Base-by-base conservation (phyloP, 1,140 invertebrate genomes). In the Rhopalosiphum maidis region DNA sequence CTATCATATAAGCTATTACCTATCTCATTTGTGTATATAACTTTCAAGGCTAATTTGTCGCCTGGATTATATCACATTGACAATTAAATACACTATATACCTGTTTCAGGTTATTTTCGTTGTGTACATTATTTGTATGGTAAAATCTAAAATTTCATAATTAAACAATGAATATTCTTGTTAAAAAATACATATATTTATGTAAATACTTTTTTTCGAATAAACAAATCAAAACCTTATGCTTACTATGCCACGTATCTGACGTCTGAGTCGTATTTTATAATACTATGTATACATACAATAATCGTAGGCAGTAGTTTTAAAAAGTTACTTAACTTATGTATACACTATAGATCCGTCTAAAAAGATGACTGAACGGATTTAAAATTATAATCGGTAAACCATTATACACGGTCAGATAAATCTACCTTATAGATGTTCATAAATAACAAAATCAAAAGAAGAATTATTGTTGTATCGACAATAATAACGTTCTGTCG, bases 371-470 rank as follows among this genome's bases (percentile, higher is more conserved):
- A 41, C 87, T 25, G 48, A 54, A 89, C n/a, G 88, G 89, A 60
- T 90, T 90, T 60, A 68, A 90, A 68, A 90, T 90, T 90, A 68
- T 68, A 90, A 90, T 90, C 89, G 11, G 54, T 90, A 90, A 60
- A 90, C 35, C 37, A 90, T 90, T 60, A 48, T 87, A 60, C 30
- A 60, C 54, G 54, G 51, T 41, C 54, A 68, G 9, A 90, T 88
- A 43, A 43, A 25, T 68, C 55, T 68, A 55, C 0, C 25, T 68
- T n/a, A n/a, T n/a, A 9, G 54, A 37, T 60, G 51, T 6, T 37
- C 43, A 90, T 60, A 90, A 60, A 90, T 90, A 46, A 89, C 21
- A 55, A 89, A 90, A 43, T 43, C 41, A 90, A 25, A 90, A 68
- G 25, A 68, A 90, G 54, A 90, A 41, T 43, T 43, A 90, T 90